Percentiles rank a stretch among this genome's conserved stretches.
These are phyloP conservation scores for Sturnus vulgaris DNA, from an alignment of 2,113 vertebrate species.

Conservation along the genomic window DNA sequence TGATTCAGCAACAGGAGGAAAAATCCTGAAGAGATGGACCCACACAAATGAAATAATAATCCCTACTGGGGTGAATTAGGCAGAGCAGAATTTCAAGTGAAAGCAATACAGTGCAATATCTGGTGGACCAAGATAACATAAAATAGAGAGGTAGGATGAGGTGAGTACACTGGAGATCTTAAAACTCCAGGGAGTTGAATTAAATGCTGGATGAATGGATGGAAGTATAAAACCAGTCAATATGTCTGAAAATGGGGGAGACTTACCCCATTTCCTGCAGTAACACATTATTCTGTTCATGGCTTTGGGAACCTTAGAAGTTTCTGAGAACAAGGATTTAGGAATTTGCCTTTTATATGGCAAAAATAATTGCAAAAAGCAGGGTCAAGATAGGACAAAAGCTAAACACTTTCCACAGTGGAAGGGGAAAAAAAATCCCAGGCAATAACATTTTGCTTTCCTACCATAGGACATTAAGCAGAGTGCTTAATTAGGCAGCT, in stretches of 20 bases:
- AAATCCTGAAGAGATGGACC: neutral
- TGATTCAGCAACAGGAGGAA: neutral
- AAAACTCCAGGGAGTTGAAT: neutral
- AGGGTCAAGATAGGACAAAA: neutral
- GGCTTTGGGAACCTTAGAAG: neutral
- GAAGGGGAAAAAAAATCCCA: neutral
- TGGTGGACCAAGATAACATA: neutral
- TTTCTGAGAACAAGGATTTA: constrained; percentile 13
- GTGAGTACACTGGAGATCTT: neutral
- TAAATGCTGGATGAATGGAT: neutral
- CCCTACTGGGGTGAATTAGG: neutral
- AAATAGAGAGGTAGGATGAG: neutral
- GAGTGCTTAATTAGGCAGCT: neutral
- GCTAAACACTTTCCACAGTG: neutral
- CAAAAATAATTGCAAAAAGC: constrained; percentile 24
- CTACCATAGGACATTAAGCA: neutral
- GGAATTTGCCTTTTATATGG: neutral
- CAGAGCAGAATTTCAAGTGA: neutral
- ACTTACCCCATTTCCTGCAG: neutral
- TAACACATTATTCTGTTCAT: neutral
- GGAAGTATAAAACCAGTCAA: neutral
- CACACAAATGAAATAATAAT: neutral
- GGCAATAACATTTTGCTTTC: neutral
- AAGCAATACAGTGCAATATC: neutral
- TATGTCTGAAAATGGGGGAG: neutral